Percentiles rank a stretch among this genome's conserved stretches.
Conservation (phyloP, 2,797 vertebrate genomes). For the Sebastes nivosus region DNA sequence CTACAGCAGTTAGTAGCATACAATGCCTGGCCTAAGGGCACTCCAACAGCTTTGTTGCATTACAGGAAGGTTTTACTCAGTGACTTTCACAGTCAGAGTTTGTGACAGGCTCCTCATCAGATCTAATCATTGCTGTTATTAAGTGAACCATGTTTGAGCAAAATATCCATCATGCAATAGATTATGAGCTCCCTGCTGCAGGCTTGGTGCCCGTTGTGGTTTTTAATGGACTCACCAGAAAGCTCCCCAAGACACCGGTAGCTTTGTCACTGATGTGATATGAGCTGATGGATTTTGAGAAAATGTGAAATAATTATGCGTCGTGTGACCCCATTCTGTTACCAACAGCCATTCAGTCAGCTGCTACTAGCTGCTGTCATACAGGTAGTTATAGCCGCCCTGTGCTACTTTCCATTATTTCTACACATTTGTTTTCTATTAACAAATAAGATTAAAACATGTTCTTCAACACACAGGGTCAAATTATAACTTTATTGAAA, state of each 20-base stretch:
- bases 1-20: neutral
- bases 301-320: constrained; percentile 5
- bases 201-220: neutral
- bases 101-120: neutral
- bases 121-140: neutral
- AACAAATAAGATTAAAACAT: too few relatives aligned
- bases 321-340: neutral
- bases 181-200: neutral
- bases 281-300: neutral
- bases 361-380: neutral
- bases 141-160: constrained; percentile 1
- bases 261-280: constrained; percentile 14
- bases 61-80: neutral
- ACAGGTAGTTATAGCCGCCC: neutral
- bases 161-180: neutral
- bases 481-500: neutral
- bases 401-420: neutral
- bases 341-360: neutral
- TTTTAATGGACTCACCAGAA: constrained; percentile 36
- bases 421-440: too few relatives aligned
- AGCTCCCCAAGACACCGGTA: neutral
- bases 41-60: neutral
- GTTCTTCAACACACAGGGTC: too few relatives aligned
- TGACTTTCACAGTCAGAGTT: neutral
- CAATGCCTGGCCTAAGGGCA: neutral